These are phyloP conservation scores for Apogon hyalosoma DNA, from an alignment of 2,797 vertebrate genomes.

Conservation along the genomic window DNA sequence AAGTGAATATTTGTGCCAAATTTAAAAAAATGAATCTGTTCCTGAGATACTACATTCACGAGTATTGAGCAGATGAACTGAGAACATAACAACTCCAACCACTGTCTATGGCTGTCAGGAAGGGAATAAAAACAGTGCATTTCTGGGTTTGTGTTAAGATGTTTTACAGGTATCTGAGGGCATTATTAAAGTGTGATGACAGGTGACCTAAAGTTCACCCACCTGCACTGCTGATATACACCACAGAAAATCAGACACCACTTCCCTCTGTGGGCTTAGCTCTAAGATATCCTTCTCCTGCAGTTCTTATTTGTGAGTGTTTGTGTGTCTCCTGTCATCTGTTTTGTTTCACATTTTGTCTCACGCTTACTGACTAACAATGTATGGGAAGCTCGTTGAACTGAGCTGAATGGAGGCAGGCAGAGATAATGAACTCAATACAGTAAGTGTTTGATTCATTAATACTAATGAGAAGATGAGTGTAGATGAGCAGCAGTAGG, in stretches of 20 bases:
- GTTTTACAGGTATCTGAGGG: slow-evolving; percentile 1
- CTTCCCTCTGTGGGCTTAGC: background rate
- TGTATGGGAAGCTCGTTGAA: slow-evolving; percentile 47
- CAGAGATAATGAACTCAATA: slow-evolving; percentile 40
- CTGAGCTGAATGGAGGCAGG: slow-evolving; percentile 25
- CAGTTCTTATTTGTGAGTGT: slow-evolving; percentile 3
- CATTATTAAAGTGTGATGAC: background rate
- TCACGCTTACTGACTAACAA: slow-evolving; percentile 36
- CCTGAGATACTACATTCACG: no score
- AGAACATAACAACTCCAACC: no score
- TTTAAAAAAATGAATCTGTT: no score
- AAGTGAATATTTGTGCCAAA: no score
- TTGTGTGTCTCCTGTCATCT: slow-evolving; percentile 15
- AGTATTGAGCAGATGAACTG: no score
- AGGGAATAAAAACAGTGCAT: no score
- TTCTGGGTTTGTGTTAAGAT: background rate
- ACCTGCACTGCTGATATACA: background rate
- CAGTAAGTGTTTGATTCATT: slow-evolving; percentile 49
- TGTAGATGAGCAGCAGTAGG: slow-evolving; percentile 26
- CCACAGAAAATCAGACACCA: background rate
- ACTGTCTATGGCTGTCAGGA: no score
- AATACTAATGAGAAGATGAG: slow-evolving; percentile 51
- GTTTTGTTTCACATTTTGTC: slow-evolving; percentile 40
- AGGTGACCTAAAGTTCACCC: background rate
- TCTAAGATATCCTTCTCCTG: background rate